Percentiles rank a stretch among this genome's conserved stretches.
Evolutionary conservation across 1,140 invertebrate genomes (phyloP).

Genomic region (Anoplophora glabripennis): DNA sequence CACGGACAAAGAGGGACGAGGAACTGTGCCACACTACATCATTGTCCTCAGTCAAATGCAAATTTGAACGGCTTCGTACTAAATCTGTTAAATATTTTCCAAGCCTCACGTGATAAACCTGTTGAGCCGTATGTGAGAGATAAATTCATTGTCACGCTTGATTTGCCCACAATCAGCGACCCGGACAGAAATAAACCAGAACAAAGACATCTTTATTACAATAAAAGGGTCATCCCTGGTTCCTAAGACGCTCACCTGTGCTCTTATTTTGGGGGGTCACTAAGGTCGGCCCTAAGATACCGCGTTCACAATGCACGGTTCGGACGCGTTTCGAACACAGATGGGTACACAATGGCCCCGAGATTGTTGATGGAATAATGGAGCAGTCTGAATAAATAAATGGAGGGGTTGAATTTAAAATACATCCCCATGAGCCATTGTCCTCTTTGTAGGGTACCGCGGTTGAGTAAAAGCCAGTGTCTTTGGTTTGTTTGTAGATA

Average conservation of each 20-base stretch:
- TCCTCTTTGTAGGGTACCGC: conserved; percentile 14
- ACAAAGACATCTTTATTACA: conserved; percentile 21
- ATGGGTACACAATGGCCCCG: conserved; percentile 41
- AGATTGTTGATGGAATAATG: conserved; percentile 43
- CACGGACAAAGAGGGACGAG: too few relatives aligned
- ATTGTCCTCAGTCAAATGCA: too few relatives aligned
- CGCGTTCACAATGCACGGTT: conserved; percentile 9
- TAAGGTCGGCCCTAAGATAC: conserved; percentile 19
- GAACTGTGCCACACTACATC: too few relatives aligned
- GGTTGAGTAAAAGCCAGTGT: conserved; percentile 1
- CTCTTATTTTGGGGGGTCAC: conserved; percentile 13
- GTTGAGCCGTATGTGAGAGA: conserved; percentile 8
- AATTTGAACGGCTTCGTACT: too few relatives aligned
- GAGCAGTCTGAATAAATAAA: conserved; percentile 40
- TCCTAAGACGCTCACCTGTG: conserved; percentile 10
- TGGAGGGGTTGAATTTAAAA: conserved; percentile 5
- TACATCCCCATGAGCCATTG: conserved; percentile 9
- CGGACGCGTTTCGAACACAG: conserved; percentile 26
- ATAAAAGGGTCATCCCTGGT: conserved; percentile 7
- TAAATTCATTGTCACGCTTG: conserved; percentile 20
- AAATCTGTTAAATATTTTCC: background rate
- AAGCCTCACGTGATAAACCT: conserved; percentile 15
- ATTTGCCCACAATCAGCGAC: conserved; percentile 18
- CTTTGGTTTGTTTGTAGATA: conserved; percentile 21
- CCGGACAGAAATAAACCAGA: conserved; percentile 13